Conservation (phyloP, 2,797 vertebrate genomes). For the Tragopan temminckii region DNA sequence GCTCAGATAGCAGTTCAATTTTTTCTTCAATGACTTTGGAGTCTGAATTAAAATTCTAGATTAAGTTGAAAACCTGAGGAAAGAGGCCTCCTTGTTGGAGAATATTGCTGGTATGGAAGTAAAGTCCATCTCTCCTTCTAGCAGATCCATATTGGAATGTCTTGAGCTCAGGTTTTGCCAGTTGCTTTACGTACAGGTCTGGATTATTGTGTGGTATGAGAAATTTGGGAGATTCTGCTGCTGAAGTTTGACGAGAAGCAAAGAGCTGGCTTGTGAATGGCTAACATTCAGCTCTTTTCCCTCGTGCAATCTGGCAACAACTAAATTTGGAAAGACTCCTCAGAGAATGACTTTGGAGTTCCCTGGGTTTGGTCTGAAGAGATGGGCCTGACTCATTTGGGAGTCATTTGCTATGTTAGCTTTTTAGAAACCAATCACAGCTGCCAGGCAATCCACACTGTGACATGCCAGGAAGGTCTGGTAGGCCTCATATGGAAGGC, state of each 20-base stretch:
- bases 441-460: not conserved
- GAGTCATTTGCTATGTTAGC: not conserved
- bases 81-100: not conserved
- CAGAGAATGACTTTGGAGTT: not conserved
- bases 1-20: not conserved
- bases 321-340: not conserved
- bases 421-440: not conserved
- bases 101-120: not conserved
- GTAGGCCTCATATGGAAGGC: not conserved
- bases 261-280: not conserved
- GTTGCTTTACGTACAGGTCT: not conserved
- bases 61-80: not conserved
- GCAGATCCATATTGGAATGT: not conserved
- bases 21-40: not conserved
- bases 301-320: not conserved
- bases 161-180: not conserved
- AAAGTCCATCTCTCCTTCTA: not conserved
- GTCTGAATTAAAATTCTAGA: not conserved
- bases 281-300: not conserved
- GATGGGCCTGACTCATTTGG: not conserved
- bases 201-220: not conserved
- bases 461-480: not conserved
- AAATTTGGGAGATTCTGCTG: not conserved
- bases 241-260: not conserved
- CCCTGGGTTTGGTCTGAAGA: not conserved